phyloP scores from a whole-genome alignment of 2,797 vertebrate species.

The Karalla daura region DNA sequence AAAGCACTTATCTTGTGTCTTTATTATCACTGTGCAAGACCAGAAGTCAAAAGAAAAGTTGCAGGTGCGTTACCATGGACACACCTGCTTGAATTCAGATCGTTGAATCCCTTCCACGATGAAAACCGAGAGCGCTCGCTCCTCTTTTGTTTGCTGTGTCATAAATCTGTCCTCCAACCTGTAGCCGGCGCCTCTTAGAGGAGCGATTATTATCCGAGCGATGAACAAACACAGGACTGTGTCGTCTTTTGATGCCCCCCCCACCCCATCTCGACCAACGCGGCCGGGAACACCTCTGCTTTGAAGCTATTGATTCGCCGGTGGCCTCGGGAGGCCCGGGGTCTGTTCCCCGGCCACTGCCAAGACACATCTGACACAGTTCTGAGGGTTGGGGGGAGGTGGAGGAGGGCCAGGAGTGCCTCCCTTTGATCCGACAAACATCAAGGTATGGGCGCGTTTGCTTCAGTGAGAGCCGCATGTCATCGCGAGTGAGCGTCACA shows the following conservation, averaged over 20 bases:
- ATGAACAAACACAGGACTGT: conserved; percentile 52
- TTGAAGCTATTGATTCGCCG: conserved; percentile 48
- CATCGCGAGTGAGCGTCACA: neutral
- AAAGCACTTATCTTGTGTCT: too few species aligned
- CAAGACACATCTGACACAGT: conserved; percentile 24
- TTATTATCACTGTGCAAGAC: too few species aligned
- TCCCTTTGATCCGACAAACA: conserved; percentile 12
- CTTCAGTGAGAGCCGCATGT: conserved; percentile 6
- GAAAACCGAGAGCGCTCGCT: conserved; percentile 8
- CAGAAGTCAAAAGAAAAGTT: conserved; percentile 29
- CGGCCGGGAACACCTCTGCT: conserved; percentile 32
- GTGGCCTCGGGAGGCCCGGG: conserved; percentile 1
- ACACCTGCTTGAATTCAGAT: conserved; percentile 17
- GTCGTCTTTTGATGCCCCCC: conserved; percentile 53
- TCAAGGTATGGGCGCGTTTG: neutral
- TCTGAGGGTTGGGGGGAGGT: neutral
- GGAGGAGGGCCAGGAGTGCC: neutral
- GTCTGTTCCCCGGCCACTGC: neutral
- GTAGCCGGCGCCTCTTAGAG: conserved; percentile 31
- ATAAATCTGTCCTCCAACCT: conserved; percentile 52
- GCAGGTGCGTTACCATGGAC: conserved; percentile 59
- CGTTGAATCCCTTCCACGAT: neutral
- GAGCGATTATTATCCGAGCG: conserved; percentile 57
- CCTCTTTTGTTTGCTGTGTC: conserved; percentile 32
- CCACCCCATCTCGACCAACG: conserved; percentile 11